phyloP scores from a whole-genome alignment of 2,113 vertebrate species.

The Propithecus coquereli region DNA sequence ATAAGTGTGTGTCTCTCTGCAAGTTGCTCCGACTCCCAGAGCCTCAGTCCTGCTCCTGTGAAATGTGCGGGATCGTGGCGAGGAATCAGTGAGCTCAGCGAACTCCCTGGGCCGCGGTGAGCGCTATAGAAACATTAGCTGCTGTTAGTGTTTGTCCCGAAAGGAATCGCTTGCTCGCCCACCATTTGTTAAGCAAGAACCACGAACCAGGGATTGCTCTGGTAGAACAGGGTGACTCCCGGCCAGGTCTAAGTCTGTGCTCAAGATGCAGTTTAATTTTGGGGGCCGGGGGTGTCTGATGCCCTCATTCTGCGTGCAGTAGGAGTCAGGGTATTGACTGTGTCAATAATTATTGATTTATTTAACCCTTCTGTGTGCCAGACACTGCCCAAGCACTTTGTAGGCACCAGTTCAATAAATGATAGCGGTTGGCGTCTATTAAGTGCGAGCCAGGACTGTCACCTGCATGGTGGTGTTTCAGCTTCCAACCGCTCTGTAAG shows the following conservation, averaged over 20 bases:
- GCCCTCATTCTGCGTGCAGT: not conserved
- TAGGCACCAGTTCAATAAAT: not conserved
- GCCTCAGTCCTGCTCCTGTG: not conserved
- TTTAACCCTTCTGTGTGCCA: not conserved
- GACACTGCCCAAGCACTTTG: not conserved
- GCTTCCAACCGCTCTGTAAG: not conserved
- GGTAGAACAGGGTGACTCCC: not conserved
- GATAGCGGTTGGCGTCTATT: not conserved
- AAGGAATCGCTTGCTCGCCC: not conserved
- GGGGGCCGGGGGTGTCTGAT: not conserved
- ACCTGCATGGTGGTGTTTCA: not conserved
- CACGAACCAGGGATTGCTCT: not conserved
- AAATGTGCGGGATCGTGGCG: not conserved
- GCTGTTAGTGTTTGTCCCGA: not conserved
- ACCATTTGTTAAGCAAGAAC: not conserved
- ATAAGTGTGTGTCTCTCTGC: not conserved
- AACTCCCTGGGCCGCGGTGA: not conserved
- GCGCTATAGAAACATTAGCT: not conserved
- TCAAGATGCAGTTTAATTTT: too few relatives aligned
- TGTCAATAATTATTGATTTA: not conserved
- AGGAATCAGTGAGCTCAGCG: not conserved
- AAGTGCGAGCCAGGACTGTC: not conserved
- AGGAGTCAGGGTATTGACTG: not conserved
- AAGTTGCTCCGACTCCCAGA: fast-evolving
- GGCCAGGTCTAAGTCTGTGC: not conserved